A percentile compares a stretch with the other conserved stretches of the same genome.
These are phyloP conservation scores for Galeopterus variegatus DNA, from an alignment of 2,113 vertebrate genomes.

Conservation along the genomic window DNA sequence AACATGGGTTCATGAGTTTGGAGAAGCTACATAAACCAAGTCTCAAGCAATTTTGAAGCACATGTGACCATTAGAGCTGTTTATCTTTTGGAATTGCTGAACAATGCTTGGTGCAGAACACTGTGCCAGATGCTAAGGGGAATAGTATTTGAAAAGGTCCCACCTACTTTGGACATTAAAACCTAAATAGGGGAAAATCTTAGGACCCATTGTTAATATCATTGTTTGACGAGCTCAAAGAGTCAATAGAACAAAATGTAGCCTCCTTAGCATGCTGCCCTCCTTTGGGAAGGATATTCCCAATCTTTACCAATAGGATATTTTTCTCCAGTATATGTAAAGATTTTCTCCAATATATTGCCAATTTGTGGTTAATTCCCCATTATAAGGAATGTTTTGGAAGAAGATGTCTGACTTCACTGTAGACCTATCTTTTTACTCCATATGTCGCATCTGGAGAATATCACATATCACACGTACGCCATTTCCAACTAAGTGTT, in stretches of 20 bases:
- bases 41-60: constrained; percentile 16
- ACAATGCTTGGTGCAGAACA: background rate
- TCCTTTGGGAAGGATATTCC: background rate
- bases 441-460: background rate
- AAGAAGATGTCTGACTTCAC: background rate
- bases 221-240: constrained; percentile 25
- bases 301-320: background rate
- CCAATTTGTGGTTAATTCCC: background rate
- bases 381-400: background rate
- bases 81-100: constrained; percentile 38
- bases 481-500: background rate
- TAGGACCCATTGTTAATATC: background rate
- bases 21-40: background rate
- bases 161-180: background rate
- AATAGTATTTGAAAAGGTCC: background rate
- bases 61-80: background rate
- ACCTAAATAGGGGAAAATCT: background rate
- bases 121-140: background rate
- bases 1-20: background rate
- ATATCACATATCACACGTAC: background rate
- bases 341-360: background rate
- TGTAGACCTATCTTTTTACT: background rate
- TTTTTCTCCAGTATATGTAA: background rate
- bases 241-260: background rate
- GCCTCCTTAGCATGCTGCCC: background rate